phyloP scores from a whole-genome alignment of 2,888 invertebrate genomes.

The Tachystola acroxantha region DNA sequence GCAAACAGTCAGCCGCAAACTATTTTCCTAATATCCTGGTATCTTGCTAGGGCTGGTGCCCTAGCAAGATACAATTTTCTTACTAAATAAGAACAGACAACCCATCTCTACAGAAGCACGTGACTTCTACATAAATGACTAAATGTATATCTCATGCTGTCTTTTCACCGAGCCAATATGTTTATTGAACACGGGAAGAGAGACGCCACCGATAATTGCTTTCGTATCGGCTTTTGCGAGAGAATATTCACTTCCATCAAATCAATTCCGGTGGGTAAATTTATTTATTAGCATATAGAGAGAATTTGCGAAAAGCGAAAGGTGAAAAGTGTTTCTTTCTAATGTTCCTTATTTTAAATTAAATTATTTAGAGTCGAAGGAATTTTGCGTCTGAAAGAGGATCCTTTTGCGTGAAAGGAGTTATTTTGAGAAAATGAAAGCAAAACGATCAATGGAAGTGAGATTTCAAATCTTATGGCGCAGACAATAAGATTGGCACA shows the following conservation, averaged over 20 bases:
- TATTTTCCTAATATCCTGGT: no score
- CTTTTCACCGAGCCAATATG: slow-evolving; percentile 5
- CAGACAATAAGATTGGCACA: no score
- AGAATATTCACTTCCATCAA: slow-evolving; percentile 46
- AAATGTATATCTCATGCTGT: neutral
- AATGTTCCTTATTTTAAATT: slow-evolving; percentile 17
- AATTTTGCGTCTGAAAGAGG: neutral
- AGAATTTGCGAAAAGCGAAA: slow-evolving; percentile 32
- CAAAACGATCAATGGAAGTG: no score
- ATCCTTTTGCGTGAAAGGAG: no score
- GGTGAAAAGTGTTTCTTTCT: no score
- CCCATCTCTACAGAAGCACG: no score
- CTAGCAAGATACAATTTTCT: no score
- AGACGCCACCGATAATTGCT: slow-evolving; percentile 47
- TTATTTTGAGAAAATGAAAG: no score
- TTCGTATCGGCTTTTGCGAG: slow-evolving; percentile 41
- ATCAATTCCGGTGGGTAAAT: slow-evolving; percentile 52
- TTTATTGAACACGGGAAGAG: slow-evolving; percentile 5
- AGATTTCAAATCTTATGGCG: no score
- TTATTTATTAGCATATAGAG: slow-evolving; percentile 67
- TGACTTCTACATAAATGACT: no score
- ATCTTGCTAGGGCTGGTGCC: no score
- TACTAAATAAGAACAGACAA: neutral
- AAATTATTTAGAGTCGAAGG: neutral
- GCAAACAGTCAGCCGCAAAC: no score